A percentile compares a stretch with the other conserved stretches of the same genome.
These are phyloP conservation scores for Sclerurus mexicanus DNA, from an alignment of 2,113 vertebrate species.

Conservation along the genomic window DNA sequence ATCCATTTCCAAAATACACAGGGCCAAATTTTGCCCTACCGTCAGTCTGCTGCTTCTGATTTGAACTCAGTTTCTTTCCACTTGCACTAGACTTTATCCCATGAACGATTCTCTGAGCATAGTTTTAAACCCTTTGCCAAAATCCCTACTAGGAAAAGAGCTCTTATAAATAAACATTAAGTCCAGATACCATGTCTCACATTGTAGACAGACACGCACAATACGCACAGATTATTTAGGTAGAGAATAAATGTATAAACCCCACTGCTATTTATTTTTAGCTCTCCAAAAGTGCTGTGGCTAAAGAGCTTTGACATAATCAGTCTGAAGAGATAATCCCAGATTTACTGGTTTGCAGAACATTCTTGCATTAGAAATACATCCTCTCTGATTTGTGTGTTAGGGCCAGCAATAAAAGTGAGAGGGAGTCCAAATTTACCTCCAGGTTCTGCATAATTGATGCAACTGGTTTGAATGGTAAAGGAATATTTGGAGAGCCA, in stretches of 20 bases:
- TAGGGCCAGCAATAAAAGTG: conserved; percentile 38
- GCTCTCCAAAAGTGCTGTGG: conserved; percentile 55
- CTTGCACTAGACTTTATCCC: not conserved
- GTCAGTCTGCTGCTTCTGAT: not conserved
- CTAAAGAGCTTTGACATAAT: conserved; percentile 77
- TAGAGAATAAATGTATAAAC: conserved; percentile 27
- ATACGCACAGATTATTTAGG: not conserved
- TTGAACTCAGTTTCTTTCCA: not conserved
- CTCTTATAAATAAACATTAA: conserved; percentile 40
- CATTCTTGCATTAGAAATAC: conserved; percentile 69
- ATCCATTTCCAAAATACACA: not conserved
- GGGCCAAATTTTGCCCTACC: not conserved
- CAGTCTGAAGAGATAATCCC: conserved; percentile 72
- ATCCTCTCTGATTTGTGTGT: conserved; percentile 48
- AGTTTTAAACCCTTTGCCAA: conserved; percentile 1
- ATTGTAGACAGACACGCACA: not conserved
- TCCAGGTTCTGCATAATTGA: conserved; percentile 36
- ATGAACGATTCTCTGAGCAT: not conserved
- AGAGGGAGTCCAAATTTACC: conserved; percentile 12
- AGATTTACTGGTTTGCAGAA: conserved; percentile 73
- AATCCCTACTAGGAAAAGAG: conserved; percentile 32
- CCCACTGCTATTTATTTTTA: conserved; percentile 56
- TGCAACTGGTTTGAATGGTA: not conserved
- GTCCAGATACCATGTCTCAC: not conserved
- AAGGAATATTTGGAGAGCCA: conserved; percentile 28